Evolutionary conservation across 2,113 vertebrate genomes (phyloP).

Genomic region (Onychostruthus taczanowskii): DNA sequence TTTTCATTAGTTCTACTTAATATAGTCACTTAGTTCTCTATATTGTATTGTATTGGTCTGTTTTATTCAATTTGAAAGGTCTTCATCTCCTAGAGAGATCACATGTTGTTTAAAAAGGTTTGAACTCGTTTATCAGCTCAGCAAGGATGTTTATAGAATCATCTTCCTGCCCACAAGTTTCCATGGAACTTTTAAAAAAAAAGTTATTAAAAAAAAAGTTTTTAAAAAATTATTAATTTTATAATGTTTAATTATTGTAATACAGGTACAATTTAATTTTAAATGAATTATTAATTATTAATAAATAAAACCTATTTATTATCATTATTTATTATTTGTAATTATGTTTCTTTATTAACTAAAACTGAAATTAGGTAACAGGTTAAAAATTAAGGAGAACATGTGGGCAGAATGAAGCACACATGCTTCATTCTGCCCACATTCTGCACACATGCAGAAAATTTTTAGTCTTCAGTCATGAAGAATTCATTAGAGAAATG

Average conservation of each 20-base stretch:
- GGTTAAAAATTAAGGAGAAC: background rate
- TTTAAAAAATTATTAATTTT: background rate
- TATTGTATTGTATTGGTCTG: background rate
- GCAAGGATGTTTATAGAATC: background rate
- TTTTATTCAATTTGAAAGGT: background rate
- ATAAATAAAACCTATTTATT: background rate
- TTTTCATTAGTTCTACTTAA: background rate
- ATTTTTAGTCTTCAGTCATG: background rate
- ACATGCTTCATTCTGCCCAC: too few relatives aligned
- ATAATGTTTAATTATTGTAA: background rate
- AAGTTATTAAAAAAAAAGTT: too few relatives aligned
- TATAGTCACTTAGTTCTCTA: background rate
- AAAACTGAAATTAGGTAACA: background rate
- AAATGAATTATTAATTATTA: background rate
- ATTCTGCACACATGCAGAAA: background rate
- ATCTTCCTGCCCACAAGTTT: background rate
- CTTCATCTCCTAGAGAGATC: background rate
- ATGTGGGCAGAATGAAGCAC: background rate
- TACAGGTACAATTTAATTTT: background rate
- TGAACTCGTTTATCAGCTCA: background rate
- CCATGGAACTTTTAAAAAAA: background rate
- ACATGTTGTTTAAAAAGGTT: background rate
- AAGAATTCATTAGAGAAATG: background rate
- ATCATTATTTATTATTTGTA: background rate
- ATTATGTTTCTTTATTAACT: background rate